Evolutionary conservation across 2,888 invertebrate species (phyloP).

Genomic region (Trissolcus brochymenae): DNA sequence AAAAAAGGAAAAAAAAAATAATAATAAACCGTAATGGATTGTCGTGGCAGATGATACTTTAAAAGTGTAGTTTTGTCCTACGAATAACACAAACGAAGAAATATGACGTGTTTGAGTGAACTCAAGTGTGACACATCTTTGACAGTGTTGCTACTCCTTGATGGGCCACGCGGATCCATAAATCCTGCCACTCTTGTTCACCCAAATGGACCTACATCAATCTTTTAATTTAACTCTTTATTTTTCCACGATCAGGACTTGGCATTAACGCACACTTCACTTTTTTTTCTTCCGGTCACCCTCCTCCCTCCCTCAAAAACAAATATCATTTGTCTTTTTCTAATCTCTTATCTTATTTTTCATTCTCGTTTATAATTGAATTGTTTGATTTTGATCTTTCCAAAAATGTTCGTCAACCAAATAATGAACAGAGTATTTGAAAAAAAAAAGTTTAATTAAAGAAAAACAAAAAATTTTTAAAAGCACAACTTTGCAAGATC

Average conservation of each 20-base stretch:
- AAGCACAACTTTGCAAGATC: no score
- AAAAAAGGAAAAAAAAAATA: not conserved
- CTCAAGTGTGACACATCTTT: conserved; percentile 7
- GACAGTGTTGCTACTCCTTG: conserved; percentile 21
- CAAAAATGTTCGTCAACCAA: no score
- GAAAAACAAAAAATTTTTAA: no score
- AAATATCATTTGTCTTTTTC: conserved; percentile 14
- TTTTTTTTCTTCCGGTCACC: not conserved
- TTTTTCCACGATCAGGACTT: conserved; percentile 62
- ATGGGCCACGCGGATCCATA: conserved; percentile 18
- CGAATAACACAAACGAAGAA: not conserved
- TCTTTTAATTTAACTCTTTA: conserved; percentile 65
- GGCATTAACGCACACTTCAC: conserved; percentile 25
- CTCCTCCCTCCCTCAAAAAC: not conserved
- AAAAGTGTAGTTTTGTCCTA: not conserved
- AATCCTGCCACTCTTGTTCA: conserved; percentile 62
- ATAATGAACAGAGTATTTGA: no score
- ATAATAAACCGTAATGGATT: not conserved
- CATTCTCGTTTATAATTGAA: conserved; percentile 26
- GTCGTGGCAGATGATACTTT: no score
- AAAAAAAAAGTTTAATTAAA: no score
- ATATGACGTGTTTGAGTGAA: not conserved
- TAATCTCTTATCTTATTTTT: conserved; percentile 39
- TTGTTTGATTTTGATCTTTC: no score
- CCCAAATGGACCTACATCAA: conserved; percentile 66